Evolutionary conservation across 2,797 vertebrate genomes (phyloP).

Genomic region (Eremophila alpestris): DNA sequence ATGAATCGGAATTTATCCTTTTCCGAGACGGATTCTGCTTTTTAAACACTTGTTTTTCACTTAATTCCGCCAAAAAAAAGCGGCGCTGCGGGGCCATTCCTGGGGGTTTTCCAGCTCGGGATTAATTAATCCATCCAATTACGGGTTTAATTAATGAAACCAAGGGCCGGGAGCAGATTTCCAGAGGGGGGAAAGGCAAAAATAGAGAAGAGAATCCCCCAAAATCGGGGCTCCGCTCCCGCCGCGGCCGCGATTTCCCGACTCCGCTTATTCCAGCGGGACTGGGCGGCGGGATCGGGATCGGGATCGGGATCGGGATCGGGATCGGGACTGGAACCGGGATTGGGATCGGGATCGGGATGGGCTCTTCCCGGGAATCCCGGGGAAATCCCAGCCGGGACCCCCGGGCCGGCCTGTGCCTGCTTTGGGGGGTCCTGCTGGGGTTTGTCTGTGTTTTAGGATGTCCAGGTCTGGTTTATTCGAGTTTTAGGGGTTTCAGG

Average conservation of each 20-base stretch:
- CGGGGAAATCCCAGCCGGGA: no score
- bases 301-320: no score
- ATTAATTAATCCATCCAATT: not conserved
- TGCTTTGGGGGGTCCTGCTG: not conserved
- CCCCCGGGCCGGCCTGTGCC: no score
- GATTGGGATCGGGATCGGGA: no score
- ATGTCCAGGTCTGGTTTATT: rapidly evolving
- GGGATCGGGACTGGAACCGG: no score
- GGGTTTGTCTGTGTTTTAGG: not conserved
- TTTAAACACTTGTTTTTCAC: not conserved
- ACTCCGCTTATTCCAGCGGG: not conserved
- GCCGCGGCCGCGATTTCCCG: no score
- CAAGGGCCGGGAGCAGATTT: not conserved
- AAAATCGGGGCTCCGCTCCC: rapidly evolving
- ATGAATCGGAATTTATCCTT: not conserved
- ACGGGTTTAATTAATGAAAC: not conserved
- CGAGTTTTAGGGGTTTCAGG: not conserved
- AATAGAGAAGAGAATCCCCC: not conserved
- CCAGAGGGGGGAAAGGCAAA: rapidly evolving
- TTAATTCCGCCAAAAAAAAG: no score
- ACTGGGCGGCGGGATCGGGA: no score
- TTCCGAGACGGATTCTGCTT: not conserved
- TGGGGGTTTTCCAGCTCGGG: not conserved
- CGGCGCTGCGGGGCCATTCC: not conserved
- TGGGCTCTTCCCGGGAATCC: no score